phyloP scores from a whole-genome alignment of 2,113 vertebrate species.

The Nyctereutes procyonoides region DNA sequence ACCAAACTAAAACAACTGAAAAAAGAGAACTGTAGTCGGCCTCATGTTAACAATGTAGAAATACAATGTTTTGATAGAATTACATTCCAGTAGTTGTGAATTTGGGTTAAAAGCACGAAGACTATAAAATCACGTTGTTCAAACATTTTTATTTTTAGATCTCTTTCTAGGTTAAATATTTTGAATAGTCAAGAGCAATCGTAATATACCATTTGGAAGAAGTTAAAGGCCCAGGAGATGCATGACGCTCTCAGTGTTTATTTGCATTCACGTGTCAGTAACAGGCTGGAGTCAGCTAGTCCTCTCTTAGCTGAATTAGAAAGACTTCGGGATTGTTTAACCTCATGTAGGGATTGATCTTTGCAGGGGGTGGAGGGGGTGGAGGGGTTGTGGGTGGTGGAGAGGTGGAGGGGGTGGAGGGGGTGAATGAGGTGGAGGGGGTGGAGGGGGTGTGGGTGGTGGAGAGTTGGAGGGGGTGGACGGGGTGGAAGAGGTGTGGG shows the following conservation, averaged over 20 bases:
- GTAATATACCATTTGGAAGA: neutral
- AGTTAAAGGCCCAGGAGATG: neutral
- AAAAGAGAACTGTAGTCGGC: neutral
- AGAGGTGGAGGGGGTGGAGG: no score
- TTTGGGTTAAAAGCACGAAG: neutral
- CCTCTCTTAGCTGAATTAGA: neutral
- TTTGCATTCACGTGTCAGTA: neutral
- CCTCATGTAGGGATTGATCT: neutral
- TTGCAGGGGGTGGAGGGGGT: neutral
- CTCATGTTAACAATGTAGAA: neutral
- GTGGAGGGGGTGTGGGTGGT: no score
- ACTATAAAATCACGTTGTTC: neutral
- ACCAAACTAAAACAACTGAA: neutral
- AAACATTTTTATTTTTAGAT: neutral
- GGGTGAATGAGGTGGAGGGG: no score
- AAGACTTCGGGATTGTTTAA: neutral
- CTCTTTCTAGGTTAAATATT: neutral
- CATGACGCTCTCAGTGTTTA: neutral
- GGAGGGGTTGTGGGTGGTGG: no score
- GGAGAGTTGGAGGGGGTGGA: no score
- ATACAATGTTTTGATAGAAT: neutral
- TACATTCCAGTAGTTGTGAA: neutral
- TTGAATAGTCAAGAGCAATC: neutral
- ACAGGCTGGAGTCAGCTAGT: neutral
- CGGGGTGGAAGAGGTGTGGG: no score